These are phyloP conservation scores for Isurus oxyrinchus DNA, from an alignment of 2,113 vertebrate genomes.

Conservation along the genomic window DNA sequence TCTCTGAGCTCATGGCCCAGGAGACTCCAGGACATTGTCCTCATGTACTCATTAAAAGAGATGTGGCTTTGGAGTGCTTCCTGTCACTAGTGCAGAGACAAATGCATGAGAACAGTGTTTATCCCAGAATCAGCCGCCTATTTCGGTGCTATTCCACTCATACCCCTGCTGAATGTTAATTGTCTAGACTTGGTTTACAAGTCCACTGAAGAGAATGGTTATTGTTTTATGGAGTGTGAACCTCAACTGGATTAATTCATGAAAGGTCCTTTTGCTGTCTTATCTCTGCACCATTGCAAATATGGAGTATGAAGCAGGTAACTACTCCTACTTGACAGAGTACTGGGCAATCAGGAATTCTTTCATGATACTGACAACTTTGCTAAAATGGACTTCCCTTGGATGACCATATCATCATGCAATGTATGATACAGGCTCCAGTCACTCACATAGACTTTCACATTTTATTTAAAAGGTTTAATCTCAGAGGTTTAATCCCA, in stretches of 20 bases:
- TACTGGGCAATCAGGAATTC: background rate
- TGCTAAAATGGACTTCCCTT: background rate
- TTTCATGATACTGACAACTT: too few relatives aligned
- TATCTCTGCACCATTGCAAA: background rate
- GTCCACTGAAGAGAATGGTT: background rate
- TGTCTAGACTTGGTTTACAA: too few relatives aligned
- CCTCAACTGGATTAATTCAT: background rate
- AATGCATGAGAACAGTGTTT: too few relatives aligned
- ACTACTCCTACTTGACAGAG: background rate
- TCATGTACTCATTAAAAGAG: background rate
- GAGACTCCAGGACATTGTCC: background rate
- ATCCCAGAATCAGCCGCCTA: too few relatives aligned
- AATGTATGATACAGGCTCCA: background rate
- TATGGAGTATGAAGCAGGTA: background rate
- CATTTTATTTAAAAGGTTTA: background rate
- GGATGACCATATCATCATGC: background rate
- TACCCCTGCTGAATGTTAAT: too few relatives aligned
- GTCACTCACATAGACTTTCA: background rate
- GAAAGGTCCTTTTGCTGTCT: background rate
- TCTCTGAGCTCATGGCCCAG: background rate
- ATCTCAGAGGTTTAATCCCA: background rate
- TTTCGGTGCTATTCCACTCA: too few relatives aligned
- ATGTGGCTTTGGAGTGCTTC: too few relatives aligned
- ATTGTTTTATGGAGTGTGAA: background rate
- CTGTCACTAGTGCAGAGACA: too few relatives aligned